phyloP scores from a whole-genome alignment of 2,888 invertebrate genomes.

The Thysanoteuthis rhombus region DNA sequence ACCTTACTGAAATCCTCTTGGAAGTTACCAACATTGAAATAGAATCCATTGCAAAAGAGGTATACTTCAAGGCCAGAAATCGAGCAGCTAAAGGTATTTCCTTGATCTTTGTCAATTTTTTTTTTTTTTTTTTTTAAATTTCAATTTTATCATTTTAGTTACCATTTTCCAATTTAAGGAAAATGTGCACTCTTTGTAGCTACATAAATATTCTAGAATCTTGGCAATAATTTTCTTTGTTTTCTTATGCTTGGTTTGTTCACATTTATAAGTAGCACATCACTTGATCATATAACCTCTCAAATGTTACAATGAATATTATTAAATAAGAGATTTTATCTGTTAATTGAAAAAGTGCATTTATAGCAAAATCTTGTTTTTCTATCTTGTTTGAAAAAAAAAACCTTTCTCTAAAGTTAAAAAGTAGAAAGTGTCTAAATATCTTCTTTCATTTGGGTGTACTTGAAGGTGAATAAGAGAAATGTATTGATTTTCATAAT shows the following conservation, averaged over 20 bases:
- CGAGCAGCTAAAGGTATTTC: slow-evolving; percentile 63
- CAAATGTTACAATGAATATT: not conserved
- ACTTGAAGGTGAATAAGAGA: too few relatives aligned
- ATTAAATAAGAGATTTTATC: not conserved
- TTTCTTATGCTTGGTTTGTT: not conserved
- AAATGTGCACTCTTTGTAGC: not conserved
- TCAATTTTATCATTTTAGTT: not conserved
- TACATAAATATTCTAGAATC: not conserved
- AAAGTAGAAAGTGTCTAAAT: too few relatives aligned
- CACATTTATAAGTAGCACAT: not conserved
- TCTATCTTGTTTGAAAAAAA: too few relatives aligned
- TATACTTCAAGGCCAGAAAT: slow-evolving; percentile 77
- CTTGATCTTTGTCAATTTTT: not conserved
- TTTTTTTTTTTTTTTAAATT: not conserved
- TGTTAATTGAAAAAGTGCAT: too few relatives aligned
- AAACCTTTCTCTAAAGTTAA: too few relatives aligned
- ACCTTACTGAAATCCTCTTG: slow-evolving; percentile 91
- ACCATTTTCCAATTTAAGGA: not conserved
- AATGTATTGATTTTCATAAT: too few relatives aligned
- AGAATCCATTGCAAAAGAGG: slow-evolving; percentile 83
- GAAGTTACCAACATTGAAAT: slow-evolving; percentile 94
- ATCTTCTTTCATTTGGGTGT: too few relatives aligned
- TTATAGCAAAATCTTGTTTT: too few relatives aligned
- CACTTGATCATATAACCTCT: too few relatives aligned
- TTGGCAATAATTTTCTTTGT: not conserved